Conservation (phyloP, 2,113 vertebrate species). For the Ursus arctos region DNA sequence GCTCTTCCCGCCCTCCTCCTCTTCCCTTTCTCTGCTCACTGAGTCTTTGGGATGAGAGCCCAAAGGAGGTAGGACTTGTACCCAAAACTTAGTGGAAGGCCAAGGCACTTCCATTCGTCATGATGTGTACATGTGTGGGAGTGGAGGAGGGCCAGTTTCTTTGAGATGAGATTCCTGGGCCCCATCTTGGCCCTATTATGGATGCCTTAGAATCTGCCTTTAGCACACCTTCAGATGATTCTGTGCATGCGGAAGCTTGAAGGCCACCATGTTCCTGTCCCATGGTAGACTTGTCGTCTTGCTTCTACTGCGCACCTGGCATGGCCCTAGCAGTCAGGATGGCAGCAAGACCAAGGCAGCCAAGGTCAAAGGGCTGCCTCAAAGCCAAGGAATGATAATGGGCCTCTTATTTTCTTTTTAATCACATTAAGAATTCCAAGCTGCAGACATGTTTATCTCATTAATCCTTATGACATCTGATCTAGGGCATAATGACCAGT, state of each 20-base stretch:
- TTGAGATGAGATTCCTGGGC: background rate
- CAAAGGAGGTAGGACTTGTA: background rate
- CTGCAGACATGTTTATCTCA: conserved; percentile 65
- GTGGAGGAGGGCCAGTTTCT: background rate
- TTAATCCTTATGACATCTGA: conserved; percentile 68
- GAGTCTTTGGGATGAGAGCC: background rate
- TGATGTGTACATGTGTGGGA: fast-evolving
- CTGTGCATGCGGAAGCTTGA: too few relatives aligned
- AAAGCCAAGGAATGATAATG: conserved; percentile 59
- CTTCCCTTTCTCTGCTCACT: background rate
- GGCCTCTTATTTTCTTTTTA: conserved; percentile 71
- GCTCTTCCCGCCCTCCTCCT: background rate
- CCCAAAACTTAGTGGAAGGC: background rate
- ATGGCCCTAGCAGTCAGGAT: background rate
- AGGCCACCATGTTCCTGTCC: background rate
- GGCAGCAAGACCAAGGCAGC: background rate
- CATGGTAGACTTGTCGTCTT: background rate
- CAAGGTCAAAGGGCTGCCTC: conserved; percentile 29
- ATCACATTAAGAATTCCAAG: conserved; percentile 72
- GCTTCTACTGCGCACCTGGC: background rate
- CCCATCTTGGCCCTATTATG: background rate
- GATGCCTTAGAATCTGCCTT: background rate
- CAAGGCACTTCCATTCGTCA: fast-evolving
- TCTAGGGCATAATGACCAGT: conserved; percentile 3
- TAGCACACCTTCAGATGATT: background rate